These are phyloP conservation scores for Irena cyanogastra DNA, from an alignment of 2,113 vertebrate species.

Conservation along the genomic window DNA sequence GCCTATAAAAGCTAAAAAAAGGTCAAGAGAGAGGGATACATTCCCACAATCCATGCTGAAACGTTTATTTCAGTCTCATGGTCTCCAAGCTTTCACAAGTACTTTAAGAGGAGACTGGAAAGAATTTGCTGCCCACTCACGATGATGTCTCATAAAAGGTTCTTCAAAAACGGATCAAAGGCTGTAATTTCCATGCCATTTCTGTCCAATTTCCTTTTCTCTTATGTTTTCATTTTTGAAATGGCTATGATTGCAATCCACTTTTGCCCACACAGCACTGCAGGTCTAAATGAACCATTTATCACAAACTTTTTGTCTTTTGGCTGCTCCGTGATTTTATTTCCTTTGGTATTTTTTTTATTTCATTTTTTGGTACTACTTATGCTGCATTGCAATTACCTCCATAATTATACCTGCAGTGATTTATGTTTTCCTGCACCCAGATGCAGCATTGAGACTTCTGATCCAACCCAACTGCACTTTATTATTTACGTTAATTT, in stretches of 20 bases:
- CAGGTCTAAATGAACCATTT: slow-evolving; percentile 76
- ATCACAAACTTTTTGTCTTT: slow-evolving; percentile 75
- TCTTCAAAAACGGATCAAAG: slow-evolving; percentile 73
- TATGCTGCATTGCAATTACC: slow-evolving; percentile 65
- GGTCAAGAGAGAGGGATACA: slow-evolving; percentile 31
- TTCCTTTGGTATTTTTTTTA: slow-evolving; percentile 69
- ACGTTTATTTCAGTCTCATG: slow-evolving; percentile 57
- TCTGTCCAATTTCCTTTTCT: slow-evolving; percentile 79
- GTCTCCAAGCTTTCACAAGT: slow-evolving; percentile 64
- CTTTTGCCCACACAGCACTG: slow-evolving; percentile 75
- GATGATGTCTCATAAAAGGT: slow-evolving; percentile 69
- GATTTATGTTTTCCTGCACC: slow-evolving; percentile 61
- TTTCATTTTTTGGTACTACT: slow-evolving; percentile 59
- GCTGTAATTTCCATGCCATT: slow-evolving; percentile 79
- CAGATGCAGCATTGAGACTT: slow-evolving; percentile 64
- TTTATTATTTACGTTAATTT: slow-evolving; percentile 45
- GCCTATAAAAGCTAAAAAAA: slow-evolving; percentile 46
- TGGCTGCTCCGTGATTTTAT: slow-evolving; percentile 66
- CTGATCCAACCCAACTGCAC: slow-evolving; percentile 59
- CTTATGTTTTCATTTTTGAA: slow-evolving; percentile 76
- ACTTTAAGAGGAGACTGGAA: slow-evolving; percentile 68
- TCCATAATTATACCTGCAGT: slow-evolving; percentile 76
- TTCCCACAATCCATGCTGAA: slow-evolving; percentile 53
- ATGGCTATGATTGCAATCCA: slow-evolving; percentile 77
- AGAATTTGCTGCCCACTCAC: slow-evolving; percentile 69